Base-by-base conservation (phyloP, 2,888 invertebrate genomes). In the Microctonus hyperodae region DNA sequence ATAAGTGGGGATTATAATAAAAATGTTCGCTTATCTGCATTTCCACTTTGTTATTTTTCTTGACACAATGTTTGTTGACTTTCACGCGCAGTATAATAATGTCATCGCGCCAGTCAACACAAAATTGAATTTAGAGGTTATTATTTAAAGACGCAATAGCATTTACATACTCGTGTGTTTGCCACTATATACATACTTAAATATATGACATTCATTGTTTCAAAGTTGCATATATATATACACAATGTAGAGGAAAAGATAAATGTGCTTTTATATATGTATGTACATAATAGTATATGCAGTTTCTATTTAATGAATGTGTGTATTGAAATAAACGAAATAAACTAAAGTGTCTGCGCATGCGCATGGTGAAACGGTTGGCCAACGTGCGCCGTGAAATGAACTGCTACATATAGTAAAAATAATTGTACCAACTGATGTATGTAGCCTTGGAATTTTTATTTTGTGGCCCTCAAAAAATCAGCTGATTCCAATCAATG, bases 401-500 rank as follows among this genome's bases (percentile, higher is more conserved):
- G 11, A 71, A 69, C 44, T 56, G 33, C 40, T 57, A 55, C 58
- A 63, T 25, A 44, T 55, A 16, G 35, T 58, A 35, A 37, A 33
- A 16, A 64, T 48, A 11, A 13, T 44, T 9, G 23, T n/a, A n/a
- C 40, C 40, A 51, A 51, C 58, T 51, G 55, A 37, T 5, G 35
- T 1, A 5, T 16, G n/a, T 7, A 51, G 64, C 44, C 66, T 56
- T 60, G 62, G 56, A 37, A 64, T 64, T 66, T 56, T 61, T 7
- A 2, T 16, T 7, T n/a, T 2, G 16, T n/a, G 37, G 7, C 16
- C 44, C 44, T 65, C 70, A 40, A 61, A 71, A 70, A 76, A 79
- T 79, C 80, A 80, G 80, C 79, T 80, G 80, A 78, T 79, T 76
- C 76, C 74, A 75, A 78, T 80, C 76, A 78, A 79, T 76, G 76